These are phyloP conservation scores for Lepus townsendii DNA, from an alignment of 2,797 vertebrate species.

Conservation along the genomic window DNA sequence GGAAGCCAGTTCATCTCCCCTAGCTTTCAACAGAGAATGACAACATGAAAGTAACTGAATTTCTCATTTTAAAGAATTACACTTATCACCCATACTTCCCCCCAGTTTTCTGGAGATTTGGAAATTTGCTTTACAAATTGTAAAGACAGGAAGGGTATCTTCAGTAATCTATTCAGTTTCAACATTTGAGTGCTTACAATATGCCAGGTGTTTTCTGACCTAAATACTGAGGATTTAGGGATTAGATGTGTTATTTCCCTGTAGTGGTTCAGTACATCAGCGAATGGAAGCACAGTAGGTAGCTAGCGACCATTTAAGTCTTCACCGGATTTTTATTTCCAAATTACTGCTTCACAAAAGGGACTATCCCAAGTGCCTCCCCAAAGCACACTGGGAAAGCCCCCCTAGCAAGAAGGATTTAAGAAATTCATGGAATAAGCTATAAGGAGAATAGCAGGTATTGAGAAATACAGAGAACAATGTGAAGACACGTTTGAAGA, in stretches of 20 bases:
- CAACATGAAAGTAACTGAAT: background rate
- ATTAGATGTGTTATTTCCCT: background rate
- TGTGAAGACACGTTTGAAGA: background rate
- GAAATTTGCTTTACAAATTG: background rate
- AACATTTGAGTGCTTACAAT: background rate
- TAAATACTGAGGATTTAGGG: background rate
- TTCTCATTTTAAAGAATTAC: background rate
- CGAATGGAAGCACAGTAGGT: background rate
- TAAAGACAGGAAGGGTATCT: background rate
- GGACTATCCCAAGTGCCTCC: background rate
- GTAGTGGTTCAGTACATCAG: background rate
- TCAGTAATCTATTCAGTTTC: background rate
- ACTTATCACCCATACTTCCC: background rate
- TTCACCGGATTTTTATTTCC: background rate
- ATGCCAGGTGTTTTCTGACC: background rate
- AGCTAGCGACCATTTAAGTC: background rate
- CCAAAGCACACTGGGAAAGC: background rate
- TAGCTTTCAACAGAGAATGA: background rate
- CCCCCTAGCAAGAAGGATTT: background rate
- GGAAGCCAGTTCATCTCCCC: background rate
- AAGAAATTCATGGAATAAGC: background rate
- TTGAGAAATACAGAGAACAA: background rate
- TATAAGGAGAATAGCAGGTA: slow-evolving; percentile 42
- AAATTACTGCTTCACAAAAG: background rate
- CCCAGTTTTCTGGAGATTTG: background rate